Conservation (phyloP, 2,888 invertebrate species). For the Cerceris rybyensis region DNA sequence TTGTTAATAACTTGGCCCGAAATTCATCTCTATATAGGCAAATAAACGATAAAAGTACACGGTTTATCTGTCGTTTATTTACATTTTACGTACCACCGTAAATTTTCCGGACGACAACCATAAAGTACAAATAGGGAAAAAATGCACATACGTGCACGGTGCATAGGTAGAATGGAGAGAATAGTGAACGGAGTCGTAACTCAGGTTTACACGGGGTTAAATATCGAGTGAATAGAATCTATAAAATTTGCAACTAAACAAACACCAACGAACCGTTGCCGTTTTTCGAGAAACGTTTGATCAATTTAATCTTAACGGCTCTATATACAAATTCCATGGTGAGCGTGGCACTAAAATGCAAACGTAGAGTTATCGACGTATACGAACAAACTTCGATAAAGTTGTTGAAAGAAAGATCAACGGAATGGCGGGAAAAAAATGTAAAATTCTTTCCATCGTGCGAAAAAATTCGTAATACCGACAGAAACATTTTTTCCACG, state of each 20-base stretch:
- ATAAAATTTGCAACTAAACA: constrained; percentile 11
- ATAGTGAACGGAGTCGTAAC: neutral
- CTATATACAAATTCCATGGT: too few relatives aligned
- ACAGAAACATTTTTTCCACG: too few relatives aligned
- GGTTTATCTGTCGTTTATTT: constrained; percentile 5
- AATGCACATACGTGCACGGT: neutral
- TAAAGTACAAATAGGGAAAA: constrained; percentile 4
- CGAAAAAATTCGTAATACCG: too few relatives aligned
- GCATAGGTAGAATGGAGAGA: neutral
- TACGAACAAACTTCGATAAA: too few relatives aligned
- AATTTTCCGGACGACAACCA: constrained; percentile 20
- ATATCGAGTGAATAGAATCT: neutral
- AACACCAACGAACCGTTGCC: neutral
- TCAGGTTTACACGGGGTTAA: neutral
- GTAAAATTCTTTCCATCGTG: too few relatives aligned
- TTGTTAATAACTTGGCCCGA: constrained; percentile 5
- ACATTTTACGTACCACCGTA: constrained; percentile 19
- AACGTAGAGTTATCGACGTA: too few relatives aligned
- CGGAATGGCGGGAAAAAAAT: too few relatives aligned
- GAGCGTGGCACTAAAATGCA: too few relatives aligned
- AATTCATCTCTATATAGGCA: neutral
- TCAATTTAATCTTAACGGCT: too few relatives aligned
- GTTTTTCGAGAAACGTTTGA: too few relatives aligned
- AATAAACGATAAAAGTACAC: constrained; percentile 14
- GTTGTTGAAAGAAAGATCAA: too few relatives aligned